phyloP scores from a whole-genome alignment of 2,797 vertebrate genomes.

The Echeneis naucrates region DNA sequence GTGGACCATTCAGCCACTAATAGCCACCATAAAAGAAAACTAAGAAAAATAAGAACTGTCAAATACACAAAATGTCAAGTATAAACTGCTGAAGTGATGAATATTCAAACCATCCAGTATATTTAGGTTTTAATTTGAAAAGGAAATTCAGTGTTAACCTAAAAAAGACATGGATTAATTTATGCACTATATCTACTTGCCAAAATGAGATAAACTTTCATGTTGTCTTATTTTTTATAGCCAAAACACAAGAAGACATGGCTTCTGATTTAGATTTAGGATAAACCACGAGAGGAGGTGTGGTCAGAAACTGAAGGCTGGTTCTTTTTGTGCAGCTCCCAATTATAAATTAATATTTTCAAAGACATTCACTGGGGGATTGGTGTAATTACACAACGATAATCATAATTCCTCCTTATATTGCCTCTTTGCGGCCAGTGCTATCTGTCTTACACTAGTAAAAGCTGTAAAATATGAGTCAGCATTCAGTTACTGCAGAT shows the following conservation, averaged over 20 bases:
- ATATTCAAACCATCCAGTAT: constrained; percentile 78
- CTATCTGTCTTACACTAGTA: constrained; percentile 35
- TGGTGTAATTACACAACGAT: constrained; percentile 57
- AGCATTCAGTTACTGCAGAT: constrained; percentile 56
- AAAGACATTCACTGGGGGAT: constrained; percentile 54
- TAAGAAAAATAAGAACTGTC: constrained; percentile 62
- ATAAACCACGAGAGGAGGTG: constrained; percentile 54
- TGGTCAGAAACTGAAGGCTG: constrained; percentile 61
- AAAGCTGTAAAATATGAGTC: constrained; percentile 62
- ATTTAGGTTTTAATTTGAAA: constrained; percentile 78
- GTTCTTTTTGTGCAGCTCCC: constrained; percentile 63
- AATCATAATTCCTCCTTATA: constrained; percentile 55
- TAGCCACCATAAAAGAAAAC: constrained; percentile 75
- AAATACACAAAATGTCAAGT: constrained; percentile 73
- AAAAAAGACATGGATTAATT: constrained; percentile 77
- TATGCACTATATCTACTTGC: constrained; percentile 90
- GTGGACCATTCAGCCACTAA: constrained; percentile 72
- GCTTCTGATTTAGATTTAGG: constrained; percentile 69
- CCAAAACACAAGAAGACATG: constrained; percentile 81
- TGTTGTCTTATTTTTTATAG: constrained; percentile 86
- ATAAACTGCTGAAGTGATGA: constrained; percentile 79
- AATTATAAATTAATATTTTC: constrained; percentile 58
- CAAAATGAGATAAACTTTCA: constrained; percentile 89
- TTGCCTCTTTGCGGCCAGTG: constrained; percentile 42
- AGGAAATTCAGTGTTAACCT: constrained; percentile 77